Base-by-base conservation (phyloP, 2,797 vertebrate genomes). In the Gouania willdenowi region DNA sequence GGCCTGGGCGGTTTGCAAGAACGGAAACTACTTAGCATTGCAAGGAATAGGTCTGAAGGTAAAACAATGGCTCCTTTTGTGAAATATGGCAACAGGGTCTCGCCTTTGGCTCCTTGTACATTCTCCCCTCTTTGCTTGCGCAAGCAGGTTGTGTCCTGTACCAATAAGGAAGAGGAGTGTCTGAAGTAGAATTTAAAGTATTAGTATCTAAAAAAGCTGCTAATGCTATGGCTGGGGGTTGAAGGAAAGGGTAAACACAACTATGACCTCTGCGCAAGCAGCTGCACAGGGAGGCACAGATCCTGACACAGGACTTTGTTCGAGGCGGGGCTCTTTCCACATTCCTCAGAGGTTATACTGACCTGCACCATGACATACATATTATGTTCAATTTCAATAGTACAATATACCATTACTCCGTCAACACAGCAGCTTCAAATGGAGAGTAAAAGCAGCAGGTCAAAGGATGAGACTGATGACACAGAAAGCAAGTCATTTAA, bases 141-240 rank as follows among this genome's bases (percentile, higher is more conserved):
- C 82, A 87, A 88, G 83, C 68, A 82, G 71, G 74, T 80, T 77
- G 64, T 57, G 64, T 79, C 77, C 57, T 71, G 59, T 52, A 76
- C 77, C 82, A 81, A 78, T 74, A 80, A 88, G 84, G 86, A 89
- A 89, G 81, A 85, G 82, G 84, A 79, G 82, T 83, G 67, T 64
- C 38, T 77, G 59, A 67, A 65, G 30, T 73, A 52, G 52, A 66
- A 77, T 77, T 81, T 46, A 32, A 68, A 38, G 58, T 66, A 56
- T 76, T 59, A 66, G 57, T n/a, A 66, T 65, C 75, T 70, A 70
- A 69, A 71, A 67, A 77, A 43, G 41, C 26, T 36, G 15, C 41
- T 54, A 71, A 73, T 70, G 58, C 57, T 45, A 54, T 69, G 45
- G 13, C 6, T 37, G 17, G 17, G 47, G 71, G 56, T 58, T 66